Evolutionary conservation across 2,113 vertebrate species (phyloP).

Genomic region (Emydura subglobosa): DNA sequence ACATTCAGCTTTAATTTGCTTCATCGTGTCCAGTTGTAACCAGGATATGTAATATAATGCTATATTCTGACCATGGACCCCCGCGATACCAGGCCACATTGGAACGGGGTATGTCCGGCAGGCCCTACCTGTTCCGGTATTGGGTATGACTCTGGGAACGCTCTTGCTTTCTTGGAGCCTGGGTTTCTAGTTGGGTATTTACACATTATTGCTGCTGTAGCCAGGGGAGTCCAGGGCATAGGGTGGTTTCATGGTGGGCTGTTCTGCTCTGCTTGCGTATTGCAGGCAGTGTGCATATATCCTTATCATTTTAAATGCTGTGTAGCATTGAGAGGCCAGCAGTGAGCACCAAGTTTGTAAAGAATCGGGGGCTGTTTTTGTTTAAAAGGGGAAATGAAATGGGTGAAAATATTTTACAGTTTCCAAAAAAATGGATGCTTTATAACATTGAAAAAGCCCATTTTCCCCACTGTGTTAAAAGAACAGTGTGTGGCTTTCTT

Average conservation of each 20-base stretch:
- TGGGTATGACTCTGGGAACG: no score
- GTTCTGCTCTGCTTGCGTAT: neutral
- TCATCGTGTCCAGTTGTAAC: neutral
- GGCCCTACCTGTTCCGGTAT: neutral
- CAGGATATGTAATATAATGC: neutral
- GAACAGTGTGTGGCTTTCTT: neutral
- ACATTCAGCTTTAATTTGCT: neutral
- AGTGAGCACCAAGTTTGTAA: neutral
- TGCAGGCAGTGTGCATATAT: neutral
- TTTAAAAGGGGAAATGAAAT: neutral
- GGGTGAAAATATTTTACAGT: neutral
- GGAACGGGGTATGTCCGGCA: neutral
- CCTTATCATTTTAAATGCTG: neutral
- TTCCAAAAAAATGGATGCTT: neutral
- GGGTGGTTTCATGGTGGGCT: neutral
- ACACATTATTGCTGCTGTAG: neutral
- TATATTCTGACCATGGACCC: neutral
- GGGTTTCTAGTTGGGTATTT: neutral
- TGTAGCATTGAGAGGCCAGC: neutral
- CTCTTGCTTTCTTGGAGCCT: neutral
- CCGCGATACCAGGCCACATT: neutral
- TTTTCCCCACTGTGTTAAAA: neutral
- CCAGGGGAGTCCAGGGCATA: neutral
- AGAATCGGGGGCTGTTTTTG: neutral
- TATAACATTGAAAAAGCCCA: neutral